Conservation (phyloP, 2,888 invertebrate genomes). For the Tetragonisca angustula region DNA sequence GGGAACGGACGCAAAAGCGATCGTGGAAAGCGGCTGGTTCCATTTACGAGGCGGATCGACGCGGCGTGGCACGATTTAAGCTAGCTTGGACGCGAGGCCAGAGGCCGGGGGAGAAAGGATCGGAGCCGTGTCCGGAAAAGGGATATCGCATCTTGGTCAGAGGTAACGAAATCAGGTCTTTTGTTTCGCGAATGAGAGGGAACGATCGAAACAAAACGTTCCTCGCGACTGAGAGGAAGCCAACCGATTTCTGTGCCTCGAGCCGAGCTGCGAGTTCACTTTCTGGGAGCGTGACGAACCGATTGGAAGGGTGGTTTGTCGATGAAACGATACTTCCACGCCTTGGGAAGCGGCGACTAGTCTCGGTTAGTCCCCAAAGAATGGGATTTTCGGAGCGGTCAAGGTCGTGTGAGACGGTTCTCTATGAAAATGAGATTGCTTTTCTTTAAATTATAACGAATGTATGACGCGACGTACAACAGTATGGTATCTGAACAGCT, state of each 20-base stretch:
- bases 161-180: slow-evolving; percentile 41
- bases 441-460: no score
- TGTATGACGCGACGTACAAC: no score
- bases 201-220: not conserved
- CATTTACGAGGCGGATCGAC: slow-evolving; percentile 36
- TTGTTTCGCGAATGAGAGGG: slow-evolving; percentile 17
- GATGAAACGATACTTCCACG: slow-evolving; percentile 3
- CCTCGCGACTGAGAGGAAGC: not conserved
- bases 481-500: no score
- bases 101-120: slow-evolving; percentile 28
- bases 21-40: slow-evolving; percentile 41
- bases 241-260: not conserved
- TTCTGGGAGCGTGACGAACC: not conserved
- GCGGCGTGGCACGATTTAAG: slow-evolving; percentile 43
- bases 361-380: not conserved
- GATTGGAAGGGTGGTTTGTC: not conserved
- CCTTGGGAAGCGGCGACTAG: not conserved
- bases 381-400: not conserved
- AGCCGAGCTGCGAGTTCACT: not conserved
- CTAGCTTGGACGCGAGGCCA: slow-evolving; percentile 29
- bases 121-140: slow-evolving; percentile 7
- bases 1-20: slow-evolving; percentile 39
- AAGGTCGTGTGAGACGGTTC: not conserved
- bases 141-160: slow-evolving; percentile 29
- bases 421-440: no score